Conservation (phyloP, 1,140 invertebrate genomes). For the Calycopis cecrops region DNA sequence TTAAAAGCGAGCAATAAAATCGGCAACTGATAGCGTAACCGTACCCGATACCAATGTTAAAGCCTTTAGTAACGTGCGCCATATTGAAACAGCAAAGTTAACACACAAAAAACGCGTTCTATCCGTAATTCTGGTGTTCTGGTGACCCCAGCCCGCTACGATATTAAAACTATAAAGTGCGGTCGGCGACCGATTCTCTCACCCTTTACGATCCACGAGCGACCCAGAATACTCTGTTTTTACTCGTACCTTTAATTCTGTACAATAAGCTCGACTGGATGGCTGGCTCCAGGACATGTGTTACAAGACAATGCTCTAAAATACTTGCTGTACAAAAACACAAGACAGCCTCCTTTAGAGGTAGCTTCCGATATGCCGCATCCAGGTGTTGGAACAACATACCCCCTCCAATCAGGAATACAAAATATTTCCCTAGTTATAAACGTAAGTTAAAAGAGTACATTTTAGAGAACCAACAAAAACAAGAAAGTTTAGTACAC, state of each 20-base stretch:
- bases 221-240: constrained; percentile 32
- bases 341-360: too few species aligned
- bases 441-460: too few species aligned
- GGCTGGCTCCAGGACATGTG: too few species aligned
- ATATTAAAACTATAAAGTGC: constrained; percentile 73
- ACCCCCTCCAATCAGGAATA: too few species aligned
- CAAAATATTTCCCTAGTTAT: too few species aligned
- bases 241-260: constrained; percentile 40
- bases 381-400: too few species aligned
- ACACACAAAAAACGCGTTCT: constrained; percentile 41
- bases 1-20: background rate
- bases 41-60: background rate
- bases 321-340: too few species aligned
- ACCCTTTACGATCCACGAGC: constrained; percentile 39
- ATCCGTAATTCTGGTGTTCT: constrained; percentile 42
- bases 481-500: too few species aligned
- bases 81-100: constrained; percentile 22
- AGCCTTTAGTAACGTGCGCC: constrained; percentile 1
- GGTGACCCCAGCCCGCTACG: constrained; percentile 42
- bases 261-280: too few species aligned
- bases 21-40: background rate
- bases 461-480: too few species aligned
- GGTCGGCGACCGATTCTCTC: constrained; percentile 49
- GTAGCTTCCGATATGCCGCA: too few species aligned
- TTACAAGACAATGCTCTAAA: too few species aligned